A percentile compares a stretch with the other conserved stretches of the same genome.
Evolutionary conservation across 2,797 vertebrate genomes (phyloP).

Genomic region (Sebastes steindachneri): DNA sequence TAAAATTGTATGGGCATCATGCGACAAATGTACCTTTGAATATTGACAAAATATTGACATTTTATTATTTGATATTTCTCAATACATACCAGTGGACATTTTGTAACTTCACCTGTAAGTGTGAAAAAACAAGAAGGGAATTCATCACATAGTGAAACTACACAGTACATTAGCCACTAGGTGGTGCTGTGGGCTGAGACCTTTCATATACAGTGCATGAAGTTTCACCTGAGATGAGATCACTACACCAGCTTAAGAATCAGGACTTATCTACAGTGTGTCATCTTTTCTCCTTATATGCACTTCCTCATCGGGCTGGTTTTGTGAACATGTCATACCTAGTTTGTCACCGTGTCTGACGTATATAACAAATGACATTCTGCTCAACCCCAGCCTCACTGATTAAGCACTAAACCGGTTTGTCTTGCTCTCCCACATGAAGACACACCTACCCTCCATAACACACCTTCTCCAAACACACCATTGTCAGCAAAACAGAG

Average conservation of each 20-base stretch:
- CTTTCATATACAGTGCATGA: not conserved
- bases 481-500: constrained; percentile 63
- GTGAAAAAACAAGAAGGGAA: constrained; percentile 10
- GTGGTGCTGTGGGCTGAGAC: constrained; percentile 30
- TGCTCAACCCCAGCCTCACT: constrained; percentile 27
- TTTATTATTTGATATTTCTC: not conserved
- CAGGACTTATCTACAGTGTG: not conserved
- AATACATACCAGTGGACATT: constrained; percentile 62
- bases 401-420: constrained; percentile 74
- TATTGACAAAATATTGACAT: not conserved
- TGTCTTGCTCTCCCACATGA: constrained; percentile 70
- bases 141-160: not conserved
- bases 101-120: constrained; percentile 45
- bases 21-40: not conserved
- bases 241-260: not conserved
- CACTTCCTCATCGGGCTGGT: not conserved
- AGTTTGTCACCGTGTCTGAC: not conserved
- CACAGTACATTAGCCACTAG: constrained; percentile 40
- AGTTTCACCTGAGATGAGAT: not conserved
- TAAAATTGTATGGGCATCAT: not conserved
- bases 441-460: constrained; percentile 55
- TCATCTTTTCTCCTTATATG: too few species aligned
- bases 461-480: constrained; percentile 79
- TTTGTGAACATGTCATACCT: not conserved
- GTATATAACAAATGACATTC: not conserved